Evolutionary conservation across 1,140 invertebrate species (phyloP).

Genomic region (Drosophila fuyamai): DNA sequence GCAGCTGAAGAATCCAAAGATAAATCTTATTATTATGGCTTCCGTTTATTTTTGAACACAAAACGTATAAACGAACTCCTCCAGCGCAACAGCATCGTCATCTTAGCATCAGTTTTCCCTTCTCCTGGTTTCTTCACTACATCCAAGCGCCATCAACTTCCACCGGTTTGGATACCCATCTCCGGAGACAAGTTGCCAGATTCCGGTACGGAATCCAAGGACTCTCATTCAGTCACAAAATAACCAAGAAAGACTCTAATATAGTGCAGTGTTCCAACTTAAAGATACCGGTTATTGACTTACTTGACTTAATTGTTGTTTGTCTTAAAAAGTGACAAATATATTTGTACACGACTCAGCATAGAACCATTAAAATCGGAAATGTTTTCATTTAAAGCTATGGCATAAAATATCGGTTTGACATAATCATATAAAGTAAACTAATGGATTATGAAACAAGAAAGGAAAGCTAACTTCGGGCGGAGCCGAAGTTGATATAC

Average conservation of each 20-base stretch:
- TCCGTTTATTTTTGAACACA: constrained; percentile 74
- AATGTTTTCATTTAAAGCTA: too few species aligned
- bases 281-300: not conserved
- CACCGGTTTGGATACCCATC: constrained; percentile 13
- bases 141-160: constrained; percentile 2
- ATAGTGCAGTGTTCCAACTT: not conserved
- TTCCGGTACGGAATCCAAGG: not conserved
- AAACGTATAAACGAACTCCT: constrained; percentile 16
- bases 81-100: constrained; percentile 1
- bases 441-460: too few species aligned
- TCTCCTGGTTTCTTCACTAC: not conserved
- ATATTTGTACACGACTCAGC: too few species aligned
- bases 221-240: not conserved
- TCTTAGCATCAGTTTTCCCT: not conserved
- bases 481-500: too few species aligned
- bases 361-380: too few species aligned
- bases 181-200: constrained; percentile 8
- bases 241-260: not conserved
- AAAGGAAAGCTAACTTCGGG: too few species aligned
- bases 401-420: too few species aligned
- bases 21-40: constrained; percentile 75
- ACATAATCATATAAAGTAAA: too few species aligned
- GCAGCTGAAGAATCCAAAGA: constrained; percentile 5
- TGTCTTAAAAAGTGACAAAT: too few species aligned
- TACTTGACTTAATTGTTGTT: not conserved